Evolutionary conservation across 2,113 vertebrate species (phyloP), one percentile per base, ranked within the genome.

Genomic region (Sula dactylatra): DNA sequence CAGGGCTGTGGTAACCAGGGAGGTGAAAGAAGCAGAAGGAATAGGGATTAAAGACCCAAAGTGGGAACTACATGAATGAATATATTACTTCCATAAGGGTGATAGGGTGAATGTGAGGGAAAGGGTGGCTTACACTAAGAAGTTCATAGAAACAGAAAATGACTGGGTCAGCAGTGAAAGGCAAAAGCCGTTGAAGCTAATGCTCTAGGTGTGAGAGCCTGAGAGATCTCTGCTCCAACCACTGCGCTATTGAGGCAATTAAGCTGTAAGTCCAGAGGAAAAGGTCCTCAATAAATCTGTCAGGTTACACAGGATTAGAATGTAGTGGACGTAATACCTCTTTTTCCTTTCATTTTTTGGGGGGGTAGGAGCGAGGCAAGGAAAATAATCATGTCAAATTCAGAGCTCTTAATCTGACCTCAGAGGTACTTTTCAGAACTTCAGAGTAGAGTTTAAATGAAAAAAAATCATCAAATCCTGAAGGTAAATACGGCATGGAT

Each of bases 371-470:
- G 7, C 6, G 5, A 71, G 65, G 49, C 21, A 81, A 94, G 36
- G 61, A 93, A 94, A 96, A 91, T 59, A 94, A 87, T 90, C 81
- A 54, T 90, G 62, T 93, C 87, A 80, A 42, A 82, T 93, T 85
- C 94, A 88, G 40, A 61, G 47, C 38, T 82, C 84, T 90, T 72
- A 55, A 49, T 82, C 91, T 89, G 83, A 80, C 87, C 66, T 90
- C 62, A 54, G 74, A 96, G 62, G 71, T 91, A 42, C 49, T 56
- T 22, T 73, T 91, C 66, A 91, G 78, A 91, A 93, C 93, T 96
- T 96, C 80, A 94, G 87, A 96, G 90, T 31, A 69, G 50, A 90
- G 70, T 88, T 94, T 32, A 93, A 94, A 93, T 95, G 54, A 92
- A 92, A 94, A 74, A 93, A 45, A 45, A 45, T 42, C 11, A 13